Conservation (phyloP, 1,140 invertebrate species). For the Drosophila ficusphila region DNA sequence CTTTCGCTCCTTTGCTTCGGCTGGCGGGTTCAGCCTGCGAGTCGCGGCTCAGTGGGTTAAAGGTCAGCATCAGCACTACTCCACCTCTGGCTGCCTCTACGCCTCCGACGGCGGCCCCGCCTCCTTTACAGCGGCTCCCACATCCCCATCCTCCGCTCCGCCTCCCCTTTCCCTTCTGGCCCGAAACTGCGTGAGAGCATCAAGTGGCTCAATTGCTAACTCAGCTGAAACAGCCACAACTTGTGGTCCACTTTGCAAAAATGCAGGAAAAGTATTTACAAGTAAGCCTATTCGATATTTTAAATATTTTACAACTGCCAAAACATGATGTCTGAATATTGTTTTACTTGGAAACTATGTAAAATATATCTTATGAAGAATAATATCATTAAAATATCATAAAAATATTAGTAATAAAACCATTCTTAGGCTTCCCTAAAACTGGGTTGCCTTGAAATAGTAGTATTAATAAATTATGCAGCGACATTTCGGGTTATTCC, state of each 20-base stretch:
- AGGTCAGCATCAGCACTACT: conserved; percentile 69
- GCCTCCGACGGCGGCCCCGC: conserved; percentile 12
- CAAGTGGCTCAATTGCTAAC: conserved; percentile 74
- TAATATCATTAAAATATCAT: no score
- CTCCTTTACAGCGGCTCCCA: not conserved
- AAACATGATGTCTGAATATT: no score
- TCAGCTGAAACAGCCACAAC: conserved; percentile 18
- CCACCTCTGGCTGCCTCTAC: conserved; percentile 15
- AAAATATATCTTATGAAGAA: no score
- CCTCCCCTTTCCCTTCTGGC: not conserved
- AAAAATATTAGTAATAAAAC: no score
- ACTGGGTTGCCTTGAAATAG: no score
- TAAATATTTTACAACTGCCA: no score
- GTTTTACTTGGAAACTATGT: no score
- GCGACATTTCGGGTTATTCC: no score
- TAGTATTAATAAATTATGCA: no score
- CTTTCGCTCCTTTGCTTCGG: not conserved
- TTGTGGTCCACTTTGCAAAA: conserved; percentile 6
- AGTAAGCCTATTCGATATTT: no score
- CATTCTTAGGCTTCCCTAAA: no score
- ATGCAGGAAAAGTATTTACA: not conserved
- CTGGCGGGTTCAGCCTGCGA: conserved; percentile 13
- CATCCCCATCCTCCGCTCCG: no score
- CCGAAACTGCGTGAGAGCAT: conserved; percentile 64
- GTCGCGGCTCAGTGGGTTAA: conserved; percentile 57